phyloP scores from a whole-genome alignment of 2,113 vertebrate species.

The Scomber scombrus region DNA sequence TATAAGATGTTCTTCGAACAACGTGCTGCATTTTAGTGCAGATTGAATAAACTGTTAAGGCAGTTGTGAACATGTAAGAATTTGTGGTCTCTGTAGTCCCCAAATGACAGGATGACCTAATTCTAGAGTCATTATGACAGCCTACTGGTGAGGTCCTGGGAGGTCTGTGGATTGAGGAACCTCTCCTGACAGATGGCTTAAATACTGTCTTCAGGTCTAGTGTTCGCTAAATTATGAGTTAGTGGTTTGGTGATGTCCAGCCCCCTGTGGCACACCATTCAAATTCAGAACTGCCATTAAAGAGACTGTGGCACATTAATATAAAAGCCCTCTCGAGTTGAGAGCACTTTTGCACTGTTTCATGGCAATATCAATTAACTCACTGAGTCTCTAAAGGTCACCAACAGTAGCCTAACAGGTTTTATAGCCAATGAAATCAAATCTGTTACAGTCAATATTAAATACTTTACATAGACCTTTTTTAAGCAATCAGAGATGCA shows the following conservation, averaged over 20 bases:
- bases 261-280: constrained; percentile 31
- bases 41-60: constrained; percentile 25
- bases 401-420: constrained; percentile 20
- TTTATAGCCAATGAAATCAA: not conserved
- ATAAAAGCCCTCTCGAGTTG: constrained; percentile 20
- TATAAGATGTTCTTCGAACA: constrained; percentile 14
- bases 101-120: constrained; percentile 68
- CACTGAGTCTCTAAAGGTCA: constrained; percentile 33
- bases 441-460: constrained; percentile 12
- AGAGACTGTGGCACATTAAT: constrained; percentile 37
- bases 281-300: constrained; percentile 39
- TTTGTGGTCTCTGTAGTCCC: constrained; percentile 40
- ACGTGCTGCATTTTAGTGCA: constrained; percentile 5
- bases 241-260: constrained; percentile 60
- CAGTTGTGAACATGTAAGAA: not conserved
- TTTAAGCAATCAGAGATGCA: constrained; percentile 5
- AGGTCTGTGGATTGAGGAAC: constrained; percentile 63
- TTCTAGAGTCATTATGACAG: constrained; percentile 62
- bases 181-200: constrained; percentile 42
- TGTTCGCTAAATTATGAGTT: constrained; percentile 47
- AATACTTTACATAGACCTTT: constrained; percentile 8
- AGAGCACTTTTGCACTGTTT: constrained; percentile 32
- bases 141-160: constrained; percentile 67
- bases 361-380: constrained; percentile 45
- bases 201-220: constrained; percentile 54